Percentiles rank a stretch among this genome's conserved stretches.
These are phyloP conservation scores for Apteryx mantelli DNA, from an alignment of 2,113 vertebrate species.

Conservation along the genomic window DNA sequence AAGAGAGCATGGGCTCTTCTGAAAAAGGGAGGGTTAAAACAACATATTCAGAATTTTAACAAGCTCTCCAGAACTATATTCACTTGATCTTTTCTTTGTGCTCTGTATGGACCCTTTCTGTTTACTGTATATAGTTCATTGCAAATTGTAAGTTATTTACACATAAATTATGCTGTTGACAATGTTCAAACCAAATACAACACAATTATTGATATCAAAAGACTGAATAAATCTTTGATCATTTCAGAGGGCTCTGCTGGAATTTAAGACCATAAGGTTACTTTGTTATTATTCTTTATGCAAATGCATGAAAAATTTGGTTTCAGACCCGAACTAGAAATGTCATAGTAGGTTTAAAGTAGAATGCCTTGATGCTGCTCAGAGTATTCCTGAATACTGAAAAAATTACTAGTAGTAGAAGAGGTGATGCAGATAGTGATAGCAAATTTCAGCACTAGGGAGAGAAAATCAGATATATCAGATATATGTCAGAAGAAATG, in stretches of 20 bases:
- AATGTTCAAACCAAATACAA: not conserved
- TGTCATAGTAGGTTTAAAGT: not conserved
- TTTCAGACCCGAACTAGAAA: not conserved
- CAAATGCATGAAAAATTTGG: not conserved
- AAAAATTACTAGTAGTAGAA: not conserved
- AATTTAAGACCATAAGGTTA: not conserved
- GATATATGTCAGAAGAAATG: not conserved
- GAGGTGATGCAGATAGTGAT: not conserved
- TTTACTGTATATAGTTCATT: not conserved
- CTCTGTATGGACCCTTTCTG: not conserved
- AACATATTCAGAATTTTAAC: not conserved
- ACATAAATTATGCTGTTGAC: not conserved
- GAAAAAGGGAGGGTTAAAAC: not conserved
- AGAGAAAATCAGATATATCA: not conserved
- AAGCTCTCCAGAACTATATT: not conserved
- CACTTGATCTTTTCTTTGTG: not conserved
- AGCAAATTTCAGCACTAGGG: not conserved
- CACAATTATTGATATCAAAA: not conserved
- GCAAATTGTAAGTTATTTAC: conserved; percentile 25
- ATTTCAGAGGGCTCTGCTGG: not conserved
- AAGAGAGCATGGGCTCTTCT: not conserved
- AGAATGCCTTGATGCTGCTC: not conserved
- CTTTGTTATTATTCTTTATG: not conserved
- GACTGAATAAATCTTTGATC: not conserved
- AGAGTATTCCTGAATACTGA: not conserved